Evolutionary conservation across 2,888 invertebrate species (phyloP), one percentile per base, ranked within the genome.

Genomic region (Stegana nigrithorax): DNA sequence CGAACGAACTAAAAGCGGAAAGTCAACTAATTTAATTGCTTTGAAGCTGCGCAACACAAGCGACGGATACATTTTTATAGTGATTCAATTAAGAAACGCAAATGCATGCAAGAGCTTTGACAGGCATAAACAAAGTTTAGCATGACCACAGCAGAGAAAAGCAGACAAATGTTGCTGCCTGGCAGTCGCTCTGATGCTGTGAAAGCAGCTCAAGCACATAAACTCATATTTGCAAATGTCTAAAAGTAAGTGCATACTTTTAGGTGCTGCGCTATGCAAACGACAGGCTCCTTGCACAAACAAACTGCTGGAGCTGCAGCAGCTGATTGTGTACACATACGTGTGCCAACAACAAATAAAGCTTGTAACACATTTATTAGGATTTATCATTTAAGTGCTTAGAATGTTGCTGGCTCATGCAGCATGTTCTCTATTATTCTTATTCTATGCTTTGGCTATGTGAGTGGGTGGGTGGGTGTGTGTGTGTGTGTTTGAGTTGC

Each of bases 221-320:
- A 55, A 36, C 53, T 55, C 23, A 55, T 55, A 55, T 55, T 55
- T 55, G 53, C 53, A 27, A 27, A 21, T 55, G 32, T 19, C 53
- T 32, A 4, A 55, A 55, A 55, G 25, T 21, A 27, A 55, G 17
- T 55, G 25, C 53, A 32, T 36, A 21, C 53, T 36, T 55, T 36
- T 55, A 55, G 32, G 32, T 55, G 47, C 4, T n/a, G n/a, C n/a
- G 6, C 47, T 42, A 12, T 12, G 26, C 25, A 50, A 25, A 50
- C 26, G 50, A 50, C 21, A 50, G 17, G 50, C n/a, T n/a, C n/a
- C n/a, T n/a, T n/a, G n/a, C 26, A 45, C 45, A 45, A 19, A 42
- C n/a, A 42, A n/a, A 4, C 53, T 19, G 29, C 8, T 21, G 23
- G 8, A 10, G 47, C 21, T 23, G 32, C 21, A 23, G 2, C n/a